A percentile compares a stretch with the other conserved stretches of the same genome.
Evolutionary conservation across 2,113 vertebrate species (phyloP).

Genomic region (Hiodon alosoides): DNA sequence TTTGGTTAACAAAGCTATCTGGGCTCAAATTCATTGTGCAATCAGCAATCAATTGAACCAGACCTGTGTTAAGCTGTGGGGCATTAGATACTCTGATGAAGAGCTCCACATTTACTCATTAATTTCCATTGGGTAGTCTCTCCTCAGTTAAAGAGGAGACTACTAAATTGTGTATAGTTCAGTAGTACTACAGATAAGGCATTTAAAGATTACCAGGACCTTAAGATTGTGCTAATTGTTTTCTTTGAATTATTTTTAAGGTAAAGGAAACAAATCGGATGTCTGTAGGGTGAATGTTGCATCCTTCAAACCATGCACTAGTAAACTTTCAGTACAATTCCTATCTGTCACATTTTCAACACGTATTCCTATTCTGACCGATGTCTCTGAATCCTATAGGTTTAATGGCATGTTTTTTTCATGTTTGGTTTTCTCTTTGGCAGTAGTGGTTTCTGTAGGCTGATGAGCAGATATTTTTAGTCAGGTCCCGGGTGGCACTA

Average conservation of each 20-base stretch:
- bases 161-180: conserved; percentile 61
- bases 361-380: conserved; percentile 16
- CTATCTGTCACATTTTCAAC: conserved; percentile 47
- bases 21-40: neutral
- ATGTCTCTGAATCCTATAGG: conserved; percentile 21
- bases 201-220: conserved; percentile 66
- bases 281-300: conserved; percentile 44
- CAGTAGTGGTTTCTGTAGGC: conserved; percentile 71
- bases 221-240: conserved; percentile 65
- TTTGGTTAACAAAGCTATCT: neutral
- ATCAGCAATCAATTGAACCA: neutral
- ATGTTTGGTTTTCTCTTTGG: conserved; percentile 52
- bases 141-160: conserved; percentile 52
- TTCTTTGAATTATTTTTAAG: conserved; percentile 50
- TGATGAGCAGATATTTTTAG: conserved; percentile 62
- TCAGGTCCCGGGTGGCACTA: conserved; percentile 57
- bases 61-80: neutral
- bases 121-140: conserved; percentile 33
- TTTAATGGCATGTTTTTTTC: conserved; percentile 58
- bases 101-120: conserved; percentile 42
- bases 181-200: conserved; percentile 79
- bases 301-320: conserved; percentile 59
- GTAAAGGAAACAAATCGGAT: neutral
- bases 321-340: conserved; percentile 65
- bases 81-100: neutral